Conservation (phyloP, 2,888 invertebrate genomes). For the Maniola hyperantus region DNA sequence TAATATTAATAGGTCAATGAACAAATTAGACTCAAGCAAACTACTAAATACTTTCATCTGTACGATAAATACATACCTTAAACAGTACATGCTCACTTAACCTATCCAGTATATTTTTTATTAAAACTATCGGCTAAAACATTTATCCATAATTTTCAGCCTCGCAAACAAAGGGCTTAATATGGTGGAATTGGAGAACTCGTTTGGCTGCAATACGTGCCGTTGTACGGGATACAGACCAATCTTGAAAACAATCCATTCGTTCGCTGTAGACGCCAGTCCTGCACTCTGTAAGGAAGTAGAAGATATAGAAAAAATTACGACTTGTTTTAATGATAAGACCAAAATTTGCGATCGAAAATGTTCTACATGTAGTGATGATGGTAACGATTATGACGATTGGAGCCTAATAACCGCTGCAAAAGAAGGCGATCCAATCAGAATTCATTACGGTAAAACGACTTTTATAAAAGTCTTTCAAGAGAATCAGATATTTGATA, state of each 20-base stretch:
- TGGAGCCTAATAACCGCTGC: constrained; percentile 64
- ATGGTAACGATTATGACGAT: too few relatives aligned
- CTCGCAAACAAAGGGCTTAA: constrained; percentile 79
- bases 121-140: too few relatives aligned
- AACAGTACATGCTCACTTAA: too few relatives aligned
- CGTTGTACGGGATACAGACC: constrained; percentile 91
- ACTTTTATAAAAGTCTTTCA: constrained; percentile 77
- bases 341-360: constrained; percentile 51
- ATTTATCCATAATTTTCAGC: constrained; percentile 53
- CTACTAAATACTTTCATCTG: too few relatives aligned
- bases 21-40: too few relatives aligned
- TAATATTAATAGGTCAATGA: too few relatives aligned
- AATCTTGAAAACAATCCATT: constrained; percentile 89
- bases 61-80: too few relatives aligned
- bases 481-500: constrained; percentile 71
- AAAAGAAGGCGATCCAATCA: constrained; percentile 54
- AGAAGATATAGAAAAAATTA: constrained; percentile 73
- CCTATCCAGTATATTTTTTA: too few relatives aligned
- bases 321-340: constrained; percentile 50
- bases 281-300: constrained; percentile 74
- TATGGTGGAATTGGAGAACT: constrained; percentile 87
- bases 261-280: constrained; percentile 84
- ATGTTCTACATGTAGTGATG: constrained; percentile 55
- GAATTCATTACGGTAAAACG: constrained; percentile 69
- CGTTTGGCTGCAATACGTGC: constrained; percentile 90